These are phyloP conservation scores for Lithophane semibrunnea DNA, from an alignment of 2,888 invertebrate genomes.

Conservation along the genomic window DNA sequence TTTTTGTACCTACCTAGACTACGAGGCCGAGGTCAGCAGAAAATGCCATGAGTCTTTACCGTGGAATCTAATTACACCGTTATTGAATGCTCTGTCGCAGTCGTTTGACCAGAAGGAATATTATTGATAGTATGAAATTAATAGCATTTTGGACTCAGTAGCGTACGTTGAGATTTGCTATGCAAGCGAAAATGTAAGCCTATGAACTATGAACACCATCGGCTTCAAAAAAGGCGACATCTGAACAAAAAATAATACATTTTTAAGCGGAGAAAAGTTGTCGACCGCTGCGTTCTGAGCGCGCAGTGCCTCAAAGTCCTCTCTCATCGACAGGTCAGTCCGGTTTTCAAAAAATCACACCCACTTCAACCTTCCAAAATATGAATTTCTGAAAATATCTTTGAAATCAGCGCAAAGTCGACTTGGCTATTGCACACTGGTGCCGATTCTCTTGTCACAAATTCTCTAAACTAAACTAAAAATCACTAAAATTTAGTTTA, in stretches of 20 bases:
- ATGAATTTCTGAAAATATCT: background rate
- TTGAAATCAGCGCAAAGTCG: background rate
- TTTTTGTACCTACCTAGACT: background rate
- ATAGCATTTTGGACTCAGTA: background rate
- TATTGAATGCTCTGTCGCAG: background rate
- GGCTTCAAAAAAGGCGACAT: too few species aligned
- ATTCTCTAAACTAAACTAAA: too few species aligned
- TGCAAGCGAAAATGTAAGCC: background rate
- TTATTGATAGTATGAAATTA: background rate
- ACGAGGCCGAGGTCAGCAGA: background rate
- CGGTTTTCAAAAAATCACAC: background rate
- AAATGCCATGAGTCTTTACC: background rate
- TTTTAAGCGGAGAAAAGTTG: too few species aligned
- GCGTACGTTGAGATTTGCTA: background rate
- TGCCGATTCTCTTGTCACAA: too few species aligned
- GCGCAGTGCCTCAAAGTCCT: background rate
- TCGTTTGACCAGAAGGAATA: background rate
- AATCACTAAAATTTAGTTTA: too few species aligned
- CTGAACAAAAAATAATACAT: too few species aligned
- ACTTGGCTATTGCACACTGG: background rate
- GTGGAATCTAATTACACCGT: constrained; percentile 7
- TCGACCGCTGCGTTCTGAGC: background rate
- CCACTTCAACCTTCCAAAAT: background rate
- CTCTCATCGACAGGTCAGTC: background rate
- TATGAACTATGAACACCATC: background rate